Percentiles rank a stretch among this genome's conserved stretches.
These are phyloP conservation scores for Lepus europaeus DNA, from an alignment of 2,113 vertebrate species.

Conservation along the genomic window DNA sequence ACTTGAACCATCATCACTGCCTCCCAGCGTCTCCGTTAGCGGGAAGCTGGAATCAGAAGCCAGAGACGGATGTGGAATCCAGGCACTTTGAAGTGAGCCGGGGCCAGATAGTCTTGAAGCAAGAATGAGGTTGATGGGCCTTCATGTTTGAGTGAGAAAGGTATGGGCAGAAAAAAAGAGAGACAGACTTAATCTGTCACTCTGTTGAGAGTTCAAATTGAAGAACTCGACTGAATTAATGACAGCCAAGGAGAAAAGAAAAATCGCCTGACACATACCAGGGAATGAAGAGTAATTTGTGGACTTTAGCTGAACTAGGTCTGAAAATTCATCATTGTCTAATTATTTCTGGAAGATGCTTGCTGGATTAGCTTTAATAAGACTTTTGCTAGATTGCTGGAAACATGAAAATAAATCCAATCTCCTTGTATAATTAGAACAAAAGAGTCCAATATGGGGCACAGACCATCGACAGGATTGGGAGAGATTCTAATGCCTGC, in stretches of 20 bases:
- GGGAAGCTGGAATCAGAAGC: no score
- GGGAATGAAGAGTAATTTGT: not conserved
- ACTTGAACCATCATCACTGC: no score
- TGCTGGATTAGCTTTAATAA: constrained; percentile 37
- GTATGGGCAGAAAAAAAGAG: not conserved
- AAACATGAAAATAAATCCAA: constrained; percentile 36
- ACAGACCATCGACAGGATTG: constrained; percentile 28
- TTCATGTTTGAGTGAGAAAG: constrained; percentile 12
- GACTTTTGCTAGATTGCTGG: constrained; percentile 3
- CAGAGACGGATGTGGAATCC: no score
- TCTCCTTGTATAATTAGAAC: constrained; percentile 38
- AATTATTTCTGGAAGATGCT: constrained; percentile 69
- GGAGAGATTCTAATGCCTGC: not conserved
- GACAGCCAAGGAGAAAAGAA: constrained; percentile 33
- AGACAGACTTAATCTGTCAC: not conserved
- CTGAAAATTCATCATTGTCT: constrained; percentile 53
- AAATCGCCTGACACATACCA: not conserved
- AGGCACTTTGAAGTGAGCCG: no score
- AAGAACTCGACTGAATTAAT: constrained; percentile 37
- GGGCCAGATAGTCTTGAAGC: not conserved
- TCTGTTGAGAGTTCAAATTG: not conserved
- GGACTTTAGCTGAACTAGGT: constrained; percentile 11
- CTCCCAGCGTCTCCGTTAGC: no score
- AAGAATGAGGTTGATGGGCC: not conserved
- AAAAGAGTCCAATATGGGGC: constrained; percentile 29